phyloP scores from a whole-genome alignment of 2,113 vertebrate species.

The Psittacula cyanocephala region DNA sequence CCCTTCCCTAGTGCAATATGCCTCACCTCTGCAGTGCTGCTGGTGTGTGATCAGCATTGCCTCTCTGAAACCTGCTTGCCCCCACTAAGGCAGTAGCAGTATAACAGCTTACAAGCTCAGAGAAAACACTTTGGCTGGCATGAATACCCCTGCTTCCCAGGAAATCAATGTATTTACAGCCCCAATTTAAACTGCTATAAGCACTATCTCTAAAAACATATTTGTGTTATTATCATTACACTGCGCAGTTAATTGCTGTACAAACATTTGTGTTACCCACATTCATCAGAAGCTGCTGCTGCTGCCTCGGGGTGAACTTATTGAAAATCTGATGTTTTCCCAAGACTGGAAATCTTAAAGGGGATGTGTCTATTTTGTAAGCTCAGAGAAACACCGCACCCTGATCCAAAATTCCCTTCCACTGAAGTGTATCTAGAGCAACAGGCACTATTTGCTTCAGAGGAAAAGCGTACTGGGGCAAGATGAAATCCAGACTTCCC shows the following conservation, averaged over 20 bases:
- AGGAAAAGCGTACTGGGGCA: not conserved
- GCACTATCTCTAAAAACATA: not conserved
- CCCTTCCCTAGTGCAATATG: not conserved
- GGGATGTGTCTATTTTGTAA: not conserved
- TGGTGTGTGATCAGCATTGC: not conserved
- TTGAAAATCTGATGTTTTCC: not conserved
- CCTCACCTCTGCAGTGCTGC: not conserved
- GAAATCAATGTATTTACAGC: not conserved
- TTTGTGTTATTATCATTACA: not conserved
- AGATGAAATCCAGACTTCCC: not conserved
- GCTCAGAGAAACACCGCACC: not conserved
- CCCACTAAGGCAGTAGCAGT: not conserved
- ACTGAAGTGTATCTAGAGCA: not conserved
- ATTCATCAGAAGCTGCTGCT: not conserved
- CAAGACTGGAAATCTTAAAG: not conserved
- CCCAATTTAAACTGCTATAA: not conserved
- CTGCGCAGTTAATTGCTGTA: not conserved
- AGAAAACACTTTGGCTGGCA: not conserved
- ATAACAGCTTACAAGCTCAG: not conserved
- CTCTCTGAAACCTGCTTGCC: not conserved
- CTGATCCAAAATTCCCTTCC: not conserved
- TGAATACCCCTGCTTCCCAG: not conserved
- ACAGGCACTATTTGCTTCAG: not conserved
- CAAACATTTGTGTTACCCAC: conserved; percentile 29
- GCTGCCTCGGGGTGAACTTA: not conserved